Conservation (phyloP, 2,113 vertebrate genomes). For the Mellivora capensis region DNA sequence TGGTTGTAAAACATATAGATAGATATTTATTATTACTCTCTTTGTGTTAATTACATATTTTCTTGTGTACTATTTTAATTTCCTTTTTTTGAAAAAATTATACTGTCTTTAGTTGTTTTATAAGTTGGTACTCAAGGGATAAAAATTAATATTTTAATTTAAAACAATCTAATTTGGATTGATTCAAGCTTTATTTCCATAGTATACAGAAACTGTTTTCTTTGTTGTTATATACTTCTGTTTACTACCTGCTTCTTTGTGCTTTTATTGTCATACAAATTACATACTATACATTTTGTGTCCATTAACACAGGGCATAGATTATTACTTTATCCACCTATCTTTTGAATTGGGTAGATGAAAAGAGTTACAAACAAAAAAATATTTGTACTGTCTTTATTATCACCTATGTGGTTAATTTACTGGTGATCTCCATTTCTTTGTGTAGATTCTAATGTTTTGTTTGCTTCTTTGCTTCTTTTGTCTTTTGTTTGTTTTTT, state of each 20-base stretch:
- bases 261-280: neutral
- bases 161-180: neutral
- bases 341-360: neutral
- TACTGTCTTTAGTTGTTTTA: neutral
- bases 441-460: neutral
- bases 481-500: neutral
- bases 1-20: neutral
- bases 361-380: neutral
- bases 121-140: neutral
- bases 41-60: neutral
- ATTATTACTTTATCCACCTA: neutral
- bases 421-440: neutral
- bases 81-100: neutral
- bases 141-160: neutral
- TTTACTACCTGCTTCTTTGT: neutral
- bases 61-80: neutral
- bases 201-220: neutral
- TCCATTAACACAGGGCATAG: neutral
- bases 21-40: neutral
- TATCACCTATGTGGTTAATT: neutral
- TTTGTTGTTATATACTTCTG: neutral
- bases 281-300: neutral
- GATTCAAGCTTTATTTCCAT: neutral
- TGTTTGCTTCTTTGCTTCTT: neutral
- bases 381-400: neutral